Percentiles rank a stretch among this genome's conserved stretches.
These are phyloP conservation scores for Diadophis punctatus DNA, from an alignment of 2,113 vertebrate genomes.

Conservation along the genomic window DNA sequence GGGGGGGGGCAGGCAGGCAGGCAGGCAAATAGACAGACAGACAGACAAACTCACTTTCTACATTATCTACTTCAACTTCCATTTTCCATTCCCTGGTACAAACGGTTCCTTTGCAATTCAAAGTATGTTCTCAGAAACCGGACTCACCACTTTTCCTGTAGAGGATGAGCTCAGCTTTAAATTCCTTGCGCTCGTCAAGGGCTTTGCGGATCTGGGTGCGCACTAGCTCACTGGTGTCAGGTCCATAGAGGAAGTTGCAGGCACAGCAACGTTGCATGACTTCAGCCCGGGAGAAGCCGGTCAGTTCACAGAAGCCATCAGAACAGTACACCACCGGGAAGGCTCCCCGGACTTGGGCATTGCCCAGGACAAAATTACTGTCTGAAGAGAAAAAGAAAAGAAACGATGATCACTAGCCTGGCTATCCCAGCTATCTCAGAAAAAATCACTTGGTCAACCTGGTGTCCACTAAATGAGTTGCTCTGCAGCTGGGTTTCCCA, in stretches of 20 bases:
- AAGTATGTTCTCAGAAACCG: too few species aligned
- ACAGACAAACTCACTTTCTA: background rate
- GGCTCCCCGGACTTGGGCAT: conserved; percentile 67
- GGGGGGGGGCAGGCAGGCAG: too few species aligned
- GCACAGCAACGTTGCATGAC: conserved; percentile 73
- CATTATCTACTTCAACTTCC: background rate
- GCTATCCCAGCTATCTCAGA: background rate
- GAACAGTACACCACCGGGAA: conserved; percentile 75
- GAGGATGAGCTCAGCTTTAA: conserved; percentile 68
- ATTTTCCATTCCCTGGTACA: background rate
- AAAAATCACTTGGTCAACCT: too few species aligned
- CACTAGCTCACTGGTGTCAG: conserved; percentile 67
- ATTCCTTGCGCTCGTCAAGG: conserved; percentile 66
- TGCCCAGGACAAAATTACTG: conserved; percentile 75
- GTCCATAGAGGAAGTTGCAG: conserved; percentile 70
- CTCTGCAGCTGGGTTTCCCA: background rate
- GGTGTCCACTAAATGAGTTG: background rate
- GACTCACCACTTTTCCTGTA: conserved; percentile 72
- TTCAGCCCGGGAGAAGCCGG: conserved; percentile 71
- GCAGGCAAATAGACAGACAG: background rate
- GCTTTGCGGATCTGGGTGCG: conserved; percentile 66
- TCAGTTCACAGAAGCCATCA: conserved; percentile 74
- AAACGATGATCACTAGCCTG: background rate
- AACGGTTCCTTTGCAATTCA: background rate
- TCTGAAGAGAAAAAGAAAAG: conserved; percentile 61